Evolutionary conservation across 2,797 vertebrate species (phyloP).

Genomic region (Chloroceryle amazona): DNA sequence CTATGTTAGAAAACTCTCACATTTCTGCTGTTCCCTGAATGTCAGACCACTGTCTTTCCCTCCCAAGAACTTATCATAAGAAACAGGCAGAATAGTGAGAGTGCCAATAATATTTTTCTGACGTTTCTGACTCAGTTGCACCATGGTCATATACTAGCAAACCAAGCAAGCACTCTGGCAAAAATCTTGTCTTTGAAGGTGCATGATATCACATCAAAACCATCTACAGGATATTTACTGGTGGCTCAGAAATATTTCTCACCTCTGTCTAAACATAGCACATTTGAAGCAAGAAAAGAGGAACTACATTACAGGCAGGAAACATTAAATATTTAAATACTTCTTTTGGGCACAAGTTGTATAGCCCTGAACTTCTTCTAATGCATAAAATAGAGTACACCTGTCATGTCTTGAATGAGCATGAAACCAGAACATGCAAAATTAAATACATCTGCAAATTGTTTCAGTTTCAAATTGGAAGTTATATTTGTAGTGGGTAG

Average conservation of each 20-base stretch:
- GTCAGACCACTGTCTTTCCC: not conserved
- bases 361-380: constrained; percentile 26
- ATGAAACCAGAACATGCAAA: constrained; percentile 63
- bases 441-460: constrained; percentile 61
- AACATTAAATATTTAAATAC: constrained; percentile 76
- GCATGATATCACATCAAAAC: not conserved
- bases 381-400: constrained; percentile 52
- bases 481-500: constrained; percentile 6
- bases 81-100: not conserved
- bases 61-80: not conserved
- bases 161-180: not conserved
- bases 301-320: constrained; percentile 67
- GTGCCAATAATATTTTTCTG: not conserved
- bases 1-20: not conserved
- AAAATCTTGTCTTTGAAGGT: constrained; percentile 57
- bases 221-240: constrained; percentile 55
- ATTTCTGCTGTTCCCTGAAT: not conserved
- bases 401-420: constrained; percentile 61
- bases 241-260: constrained; percentile 76
- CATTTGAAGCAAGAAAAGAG: constrained; percentile 70
- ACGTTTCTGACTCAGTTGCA: not conserved
- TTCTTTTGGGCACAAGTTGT: constrained; percentile 44
- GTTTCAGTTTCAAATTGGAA: constrained; percentile 20
- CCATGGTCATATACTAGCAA: constrained; percentile 24
- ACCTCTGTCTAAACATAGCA: constrained; percentile 74